Base-by-base conservation (phyloP, 2,888 invertebrate genomes). In the Drosophila nr. perissopoda region DNA sequence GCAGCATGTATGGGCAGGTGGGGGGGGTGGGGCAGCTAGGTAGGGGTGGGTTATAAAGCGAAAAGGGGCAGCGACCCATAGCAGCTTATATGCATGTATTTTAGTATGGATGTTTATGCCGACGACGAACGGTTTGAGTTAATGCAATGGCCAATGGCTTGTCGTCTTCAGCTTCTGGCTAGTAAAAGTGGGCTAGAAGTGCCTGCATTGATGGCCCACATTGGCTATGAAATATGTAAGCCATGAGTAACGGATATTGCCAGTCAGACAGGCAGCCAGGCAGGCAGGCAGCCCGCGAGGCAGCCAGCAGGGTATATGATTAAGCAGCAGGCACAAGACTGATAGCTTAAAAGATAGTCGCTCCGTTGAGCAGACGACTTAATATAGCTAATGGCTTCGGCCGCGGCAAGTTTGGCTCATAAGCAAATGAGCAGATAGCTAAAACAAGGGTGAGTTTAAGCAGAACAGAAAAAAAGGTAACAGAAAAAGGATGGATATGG, bases 91-190 rank as follows among this genome's bases (percentile, higher is more conserved):
- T 75, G 67, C 52, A 59, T 75, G 80, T 61, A 72, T 70, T 80
- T 83, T 78, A 57, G 61, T 73, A 68, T 72, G 77, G 53, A 77
- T 73, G 74, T 82, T 83, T 80, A 80, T 83, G 80, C 36, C 54
- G 48, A 64, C 64, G 45, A 45, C 16, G 56, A 45, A 65, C 65
- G 80, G 70, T 73, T 75, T 75, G 86, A 88, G 80, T 83, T 88
- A 83, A 83, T 83, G 83, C 86, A 83, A 77, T 87, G 86, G 71
- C 80, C 77, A 69, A 70, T 63, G 65, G 68, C 60, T 53, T 70
- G 71, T 70, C 64, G 36, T 60, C 63, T 45, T 45, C 16, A 25
- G 66, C 76, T 66, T 60, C 36, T 54, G n/a, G 76, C 73, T 73
- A 65, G 64, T 81, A 79, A 79, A 78, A 74, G 60, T 77, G 73